Evolutionary conservation across 2,888 invertebrate species (phyloP), one percentile per base, ranked within the genome.

Genomic region (Morpho helenor): DNA sequence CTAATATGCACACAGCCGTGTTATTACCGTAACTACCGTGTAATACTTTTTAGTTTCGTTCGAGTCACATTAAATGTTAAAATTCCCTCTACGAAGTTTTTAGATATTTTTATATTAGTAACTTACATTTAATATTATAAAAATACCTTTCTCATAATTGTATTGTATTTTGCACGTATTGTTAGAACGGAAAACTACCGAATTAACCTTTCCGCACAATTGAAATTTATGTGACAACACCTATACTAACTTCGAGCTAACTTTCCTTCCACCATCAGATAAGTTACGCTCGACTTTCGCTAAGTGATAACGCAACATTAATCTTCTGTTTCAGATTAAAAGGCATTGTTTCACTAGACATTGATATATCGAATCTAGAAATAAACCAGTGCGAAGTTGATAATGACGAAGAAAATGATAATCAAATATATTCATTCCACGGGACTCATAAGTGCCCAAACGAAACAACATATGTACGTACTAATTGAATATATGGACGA

Each of bases 401-500:
- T 65, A 64, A 67, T 45, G 72, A 72, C 46, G 72, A 74, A 48
- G 77, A 74, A 62, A 82, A 73, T 64, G 82, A 87, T 63, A 92
- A 93, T 74, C 94, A 96, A 78, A 94, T 97, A 71, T 93, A 93
- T 76, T 94, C 95, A 8, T 97, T 98, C 80, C 94, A 95, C 68
- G 96, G 96, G 66, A 96, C 97, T 23, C 97, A 98, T 84, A 97
- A 96, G 88, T 98, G 98, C 80, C 96, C 97, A 74, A 94, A 94
- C 75, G 91, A 92, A 67, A 96, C 96, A 52, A 96, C 96, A 75
- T 92, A 93, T 91, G 96, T 96, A 91, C 92, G 92, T 87, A 31
- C 31, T 31, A 31, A 3, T 31, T 31, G 31, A 31, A 31, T 31
- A 31, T 31, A 5, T 31, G 31, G 31, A 31, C 3, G 31, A 31